These are phyloP conservation scores for Syngnathoides biaculeatus DNA, from an alignment of 2,113 vertebrate species.

Conservation along the genomic window DNA sequence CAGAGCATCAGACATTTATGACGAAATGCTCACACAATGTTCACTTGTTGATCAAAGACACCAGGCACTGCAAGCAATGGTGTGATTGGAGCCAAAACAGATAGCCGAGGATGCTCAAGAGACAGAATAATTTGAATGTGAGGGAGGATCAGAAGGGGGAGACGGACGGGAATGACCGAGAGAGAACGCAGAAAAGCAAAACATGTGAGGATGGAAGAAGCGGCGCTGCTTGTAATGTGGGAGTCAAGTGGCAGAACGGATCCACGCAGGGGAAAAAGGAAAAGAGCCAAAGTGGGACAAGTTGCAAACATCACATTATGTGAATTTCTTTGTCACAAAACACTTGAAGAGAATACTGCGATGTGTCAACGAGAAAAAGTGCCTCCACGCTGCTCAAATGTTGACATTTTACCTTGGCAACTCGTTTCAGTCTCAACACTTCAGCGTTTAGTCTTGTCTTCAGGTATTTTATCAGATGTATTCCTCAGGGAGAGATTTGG, in stretches of 20 bases:
- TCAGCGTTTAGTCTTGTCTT: not conserved
- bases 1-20: conserved; percentile 11
- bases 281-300: conserved; percentile 33
- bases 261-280: conserved; percentile 41
- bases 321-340: conserved; percentile 3
- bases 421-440: not conserved
- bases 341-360: not conserved
- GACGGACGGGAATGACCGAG: conserved; percentile 17
- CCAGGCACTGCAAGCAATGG: not conserved
- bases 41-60: conserved; percentile 2
- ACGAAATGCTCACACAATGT: not conserved
- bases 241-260: conserved; percentile 34
- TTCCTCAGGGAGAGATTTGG: no score
- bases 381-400: not conserved
- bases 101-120: conserved; percentile 38
- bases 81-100: conserved; percentile 17
- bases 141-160: conserved; percentile 22
- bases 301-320: conserved; percentile 27
- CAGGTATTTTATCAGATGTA: no score
- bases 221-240: conserved; percentile 13
- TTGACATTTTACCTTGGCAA: not conserved
- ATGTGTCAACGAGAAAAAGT: not conserved
- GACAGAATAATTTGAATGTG: conserved; percentile 32
- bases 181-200: conserved; percentile 39
- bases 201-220: conserved; percentile 4